Percentiles rank a stretch among this genome's conserved stretches.
phyloP scores from a whole-genome alignment of 2,888 invertebrate species.

The Habroteleia sp. region DNA sequence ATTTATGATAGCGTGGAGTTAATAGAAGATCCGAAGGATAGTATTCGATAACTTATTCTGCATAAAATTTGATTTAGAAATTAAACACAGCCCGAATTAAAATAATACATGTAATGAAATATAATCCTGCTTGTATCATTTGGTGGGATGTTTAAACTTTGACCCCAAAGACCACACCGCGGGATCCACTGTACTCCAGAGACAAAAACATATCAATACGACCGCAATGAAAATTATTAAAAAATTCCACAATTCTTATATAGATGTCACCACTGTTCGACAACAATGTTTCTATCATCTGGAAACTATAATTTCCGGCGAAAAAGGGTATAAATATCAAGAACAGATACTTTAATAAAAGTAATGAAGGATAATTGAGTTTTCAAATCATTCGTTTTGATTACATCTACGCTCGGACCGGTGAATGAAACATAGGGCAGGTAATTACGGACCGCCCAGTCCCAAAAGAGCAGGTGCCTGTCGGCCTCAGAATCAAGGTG shows the following conservation, averaged over 20 bases:
- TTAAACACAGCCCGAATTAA: constrained; percentile 17
- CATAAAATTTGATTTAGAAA: no score
- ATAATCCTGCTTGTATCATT: constrained; percentile 42
- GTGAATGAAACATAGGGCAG: constrained; percentile 78
- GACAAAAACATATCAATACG: constrained; percentile 43
- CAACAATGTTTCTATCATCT: neutral
- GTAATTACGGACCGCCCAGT: constrained; percentile 79
- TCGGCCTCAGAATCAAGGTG: constrained; percentile 78
- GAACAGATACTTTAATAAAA: constrained; percentile 72
- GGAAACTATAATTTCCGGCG: constrained; percentile 32
- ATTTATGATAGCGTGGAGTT: neutral
- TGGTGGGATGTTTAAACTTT: constrained; percentile 23
- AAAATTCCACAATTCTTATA: constrained; percentile 16
- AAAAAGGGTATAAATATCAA: constrained; percentile 31
- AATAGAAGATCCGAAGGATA: constrained; percentile 1
- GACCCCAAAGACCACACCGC: constrained; percentile 27
- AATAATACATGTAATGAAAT: constrained; percentile 49
- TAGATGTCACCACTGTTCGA: constrained; percentile 35
- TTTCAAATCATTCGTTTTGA: constrained; percentile 80
- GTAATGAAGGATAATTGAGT: constrained; percentile 80
- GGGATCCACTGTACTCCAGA: constrained; percentile 28
- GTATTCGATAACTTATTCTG: no score
- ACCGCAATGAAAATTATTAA: constrained; percentile 36
- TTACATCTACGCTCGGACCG: constrained; percentile 77
- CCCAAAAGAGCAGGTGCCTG: constrained; percentile 79